Conservation (phyloP, 2,888 invertebrate genomes). For the Glyphotaelius pellucidus region DNA sequence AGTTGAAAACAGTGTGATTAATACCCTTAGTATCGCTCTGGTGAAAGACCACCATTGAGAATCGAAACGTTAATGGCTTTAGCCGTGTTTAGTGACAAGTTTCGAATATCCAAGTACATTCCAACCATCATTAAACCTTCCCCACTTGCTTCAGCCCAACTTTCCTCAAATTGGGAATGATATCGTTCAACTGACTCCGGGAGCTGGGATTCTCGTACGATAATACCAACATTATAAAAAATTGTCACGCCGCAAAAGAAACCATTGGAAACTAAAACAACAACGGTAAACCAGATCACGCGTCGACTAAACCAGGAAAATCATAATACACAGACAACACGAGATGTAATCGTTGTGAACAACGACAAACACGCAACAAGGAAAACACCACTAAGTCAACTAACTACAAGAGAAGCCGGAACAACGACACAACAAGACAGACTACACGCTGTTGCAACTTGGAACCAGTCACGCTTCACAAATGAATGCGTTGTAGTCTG, state of each 20-base stretch:
- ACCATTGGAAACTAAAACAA: background rate
- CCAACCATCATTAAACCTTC: no score
- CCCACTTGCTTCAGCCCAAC: no score
- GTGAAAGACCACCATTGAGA: no score
- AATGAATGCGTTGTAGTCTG: background rate
- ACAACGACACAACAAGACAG: background rate
- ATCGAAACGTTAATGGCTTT: no score
- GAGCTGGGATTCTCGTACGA: background rate
- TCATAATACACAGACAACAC: background rate
- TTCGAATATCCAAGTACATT: no score
- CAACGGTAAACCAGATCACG: background rate
- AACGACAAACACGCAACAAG: background rate
- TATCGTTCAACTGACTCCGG: background rate
- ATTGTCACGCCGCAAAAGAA: background rate
- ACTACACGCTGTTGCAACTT: no score
- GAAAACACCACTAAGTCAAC: background rate
- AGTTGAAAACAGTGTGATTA: no score
- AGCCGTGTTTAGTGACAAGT: no score
- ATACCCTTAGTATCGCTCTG: no score
- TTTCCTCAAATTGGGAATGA: background rate
- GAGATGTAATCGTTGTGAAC: background rate
- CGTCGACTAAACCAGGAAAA: background rate
- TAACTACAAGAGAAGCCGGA: background rate
- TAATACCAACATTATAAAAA: background rate
- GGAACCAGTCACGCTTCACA: background rate